Evolutionary conservation across 37 sponge, comb jelly and placozoan species (phyloP), one percentile per base, ranked within the genome.

Genomic region (Beroe ovata): DNA sequence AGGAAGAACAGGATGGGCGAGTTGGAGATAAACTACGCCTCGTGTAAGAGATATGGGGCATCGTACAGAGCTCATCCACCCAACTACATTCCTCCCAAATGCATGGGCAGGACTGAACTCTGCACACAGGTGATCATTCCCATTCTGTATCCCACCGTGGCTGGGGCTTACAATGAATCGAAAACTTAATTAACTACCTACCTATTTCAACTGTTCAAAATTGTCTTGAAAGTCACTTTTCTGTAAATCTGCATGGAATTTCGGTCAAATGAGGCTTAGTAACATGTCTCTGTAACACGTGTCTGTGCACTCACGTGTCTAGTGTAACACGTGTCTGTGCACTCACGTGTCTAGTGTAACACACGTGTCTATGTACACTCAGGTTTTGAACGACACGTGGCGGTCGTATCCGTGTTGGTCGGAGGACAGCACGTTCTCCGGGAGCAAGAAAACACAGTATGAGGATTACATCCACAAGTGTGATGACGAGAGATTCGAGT

Each of bases 361-460:
- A n/a, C n/a, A n/a, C n/a, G n/a, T n/a, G n/a, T n/a, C n/a, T n/a
- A n/a, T n/a, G n/a, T n/a, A n/a, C 33, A 66, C 33, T 14, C 69
- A 92, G 93, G 92, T 96, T 20, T 69, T 96, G 58, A 96, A 96
- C 63, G 97, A 96, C 88, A 93, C 95, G 4, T 96, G 97, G 97
- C 94, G 95, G n/a, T 96, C 97, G 29, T 95, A 95, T 32, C 97
- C 97, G 38, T 94, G 92, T 72, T 96, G 97, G 97, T 95, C 95
- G 0, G 97, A 96, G 54, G 97, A 96, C 90, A 92, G 94, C 34
- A 94, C 95, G 26, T 96, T 96, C 64, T 64, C 90, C 33, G 92
- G 93, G n/a, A 91, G 95, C 8, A 69, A 95, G 37, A 96, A 96
- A 72, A 95, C 97, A 0, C 95, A 95, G 64, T 96, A 88, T 89